Conservation (phyloP, 2,113 vertebrate species). For the Protomyctophum bolini region DNA sequence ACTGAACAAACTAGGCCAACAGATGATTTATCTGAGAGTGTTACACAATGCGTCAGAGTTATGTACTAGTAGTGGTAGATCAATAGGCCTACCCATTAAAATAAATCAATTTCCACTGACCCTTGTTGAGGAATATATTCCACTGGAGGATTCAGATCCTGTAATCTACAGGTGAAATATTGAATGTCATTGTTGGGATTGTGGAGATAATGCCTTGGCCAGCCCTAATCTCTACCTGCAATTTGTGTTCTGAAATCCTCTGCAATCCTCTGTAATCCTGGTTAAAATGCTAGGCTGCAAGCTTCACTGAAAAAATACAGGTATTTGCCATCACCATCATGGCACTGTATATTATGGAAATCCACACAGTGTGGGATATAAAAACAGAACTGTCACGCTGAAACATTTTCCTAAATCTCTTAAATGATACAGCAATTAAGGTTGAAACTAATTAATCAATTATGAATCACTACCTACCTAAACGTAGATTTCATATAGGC, state of each 20-base stretch:
- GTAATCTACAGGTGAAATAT: constrained; percentile 50
- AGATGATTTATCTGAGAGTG: constrained; percentile 47
- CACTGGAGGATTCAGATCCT: constrained; percentile 1
- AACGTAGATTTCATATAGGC: neutral
- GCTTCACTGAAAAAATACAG: neutral
- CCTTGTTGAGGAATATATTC: constrained; percentile 40
- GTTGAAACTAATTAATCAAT: neutral
- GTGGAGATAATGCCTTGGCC: constrained; percentile 24
- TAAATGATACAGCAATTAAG: neutral
- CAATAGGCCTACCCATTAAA: neutral
- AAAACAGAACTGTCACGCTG: neutral
- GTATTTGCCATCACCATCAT: neutral
- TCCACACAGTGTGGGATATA: neutral
- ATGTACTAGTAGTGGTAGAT: constrained; percentile 4
- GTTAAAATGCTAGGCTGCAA: constrained; percentile 3
- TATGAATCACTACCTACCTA: neutral
- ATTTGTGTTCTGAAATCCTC: constrained; percentile 33
- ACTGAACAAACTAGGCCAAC: neutral
- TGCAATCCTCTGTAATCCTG: constrained; percentile 38
- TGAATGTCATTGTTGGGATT: constrained; percentile 24
- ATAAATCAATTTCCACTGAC: constrained; percentile 16
- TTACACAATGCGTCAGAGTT: constrained; percentile 42
- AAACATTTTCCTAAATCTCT: neutral
- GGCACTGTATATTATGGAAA: neutral
- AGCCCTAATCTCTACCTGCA: constrained; percentile 47